Evolutionary conservation across 2,797 vertebrate species (phyloP).

Genomic region (Periophthalmus magnuspinnatus): DNA sequence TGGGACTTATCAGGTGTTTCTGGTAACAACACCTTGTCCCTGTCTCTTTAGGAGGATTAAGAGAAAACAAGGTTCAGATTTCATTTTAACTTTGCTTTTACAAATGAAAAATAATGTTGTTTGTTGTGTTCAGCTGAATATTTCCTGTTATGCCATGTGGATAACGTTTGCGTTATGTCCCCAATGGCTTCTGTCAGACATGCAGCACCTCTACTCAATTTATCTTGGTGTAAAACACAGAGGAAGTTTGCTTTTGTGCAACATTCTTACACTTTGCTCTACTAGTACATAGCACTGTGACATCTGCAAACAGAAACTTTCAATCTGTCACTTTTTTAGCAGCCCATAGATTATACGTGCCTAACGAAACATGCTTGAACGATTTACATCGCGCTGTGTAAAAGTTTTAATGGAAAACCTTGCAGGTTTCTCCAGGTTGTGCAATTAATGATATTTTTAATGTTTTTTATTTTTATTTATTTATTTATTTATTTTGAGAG

Average conservation of each 20-base stretch:
- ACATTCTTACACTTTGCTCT: constrained; percentile 19
- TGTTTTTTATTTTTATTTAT: no score
- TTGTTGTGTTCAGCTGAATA: neutral
- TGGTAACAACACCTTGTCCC: constrained; percentile 59
- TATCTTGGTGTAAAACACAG: constrained; percentile 27
- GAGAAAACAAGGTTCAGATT: constrained; percentile 43
- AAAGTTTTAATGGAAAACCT: neutral
- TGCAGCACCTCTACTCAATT: neutral
- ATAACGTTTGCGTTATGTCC: constrained; percentile 2
- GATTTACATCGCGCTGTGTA: constrained; percentile 2
- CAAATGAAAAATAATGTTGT: neutral
- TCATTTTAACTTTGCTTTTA: constrained; percentile 18
- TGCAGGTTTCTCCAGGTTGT: no score
- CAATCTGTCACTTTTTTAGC: neutral
- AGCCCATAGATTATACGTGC: neutral
- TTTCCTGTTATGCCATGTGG: neutral
- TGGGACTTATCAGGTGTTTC: constrained; percentile 79
- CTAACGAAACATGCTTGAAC: neutral
- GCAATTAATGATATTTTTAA: neutral
- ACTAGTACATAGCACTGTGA: neutral
- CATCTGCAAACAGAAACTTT: neutral
- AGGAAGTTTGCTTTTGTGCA: constrained; percentile 53
- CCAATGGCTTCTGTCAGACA: constrained; percentile 10
- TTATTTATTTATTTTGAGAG: no score
- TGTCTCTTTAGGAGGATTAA: constrained; percentile 35